phyloP scores from a whole-genome alignment of 2,113 vertebrate genomes.

The Leptobrachium leishanense region DNA sequence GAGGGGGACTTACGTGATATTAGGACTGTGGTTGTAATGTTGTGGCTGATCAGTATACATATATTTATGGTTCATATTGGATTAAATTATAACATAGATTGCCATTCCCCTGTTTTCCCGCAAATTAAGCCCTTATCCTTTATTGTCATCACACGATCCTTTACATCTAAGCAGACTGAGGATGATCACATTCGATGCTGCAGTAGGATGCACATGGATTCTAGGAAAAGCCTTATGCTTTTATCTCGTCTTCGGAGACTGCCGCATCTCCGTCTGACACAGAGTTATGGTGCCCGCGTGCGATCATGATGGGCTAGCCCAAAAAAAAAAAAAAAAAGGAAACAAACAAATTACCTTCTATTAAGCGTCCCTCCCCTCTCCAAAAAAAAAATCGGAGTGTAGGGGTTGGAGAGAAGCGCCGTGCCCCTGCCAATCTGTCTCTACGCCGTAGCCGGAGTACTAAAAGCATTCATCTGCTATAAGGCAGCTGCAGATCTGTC shows the following conservation, averaged over 20 bases:
- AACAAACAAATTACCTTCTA: slow-evolving; percentile 29
- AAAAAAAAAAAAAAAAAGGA: neutral
- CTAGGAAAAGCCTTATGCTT: neutral
- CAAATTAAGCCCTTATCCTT: too few species aligned
- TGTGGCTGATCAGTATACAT: too few species aligned
- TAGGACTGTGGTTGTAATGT: too few species aligned
- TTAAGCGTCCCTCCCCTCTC: slow-evolving; percentile 17
- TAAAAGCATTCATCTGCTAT: slow-evolving; percentile 32
- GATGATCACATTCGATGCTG: neutral
- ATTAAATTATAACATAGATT: too few species aligned
- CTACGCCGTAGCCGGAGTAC: neutral
- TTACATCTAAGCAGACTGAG: neutral
- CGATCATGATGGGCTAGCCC: slow-evolving; percentile 26
- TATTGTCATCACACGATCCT: neutral
- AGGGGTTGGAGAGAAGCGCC: neutral
- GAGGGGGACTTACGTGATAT: too few species aligned
- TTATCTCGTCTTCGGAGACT: neutral
- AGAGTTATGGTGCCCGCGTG: slow-evolving; percentile 29
- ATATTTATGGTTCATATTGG: too few species aligned
- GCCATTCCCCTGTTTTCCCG: too few species aligned
- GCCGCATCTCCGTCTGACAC: slow-evolving; percentile 3
- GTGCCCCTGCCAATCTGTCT: slow-evolving; percentile 43
- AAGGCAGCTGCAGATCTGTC: slow-evolving; percentile 34
- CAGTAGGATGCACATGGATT: neutral
- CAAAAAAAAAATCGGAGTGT: neutral